Percentiles rank a stretch among this genome's conserved stretches.
Evolutionary conservation across 2,797 vertebrate genomes (phyloP).

Genomic region (Sardinella longiceps): DNA sequence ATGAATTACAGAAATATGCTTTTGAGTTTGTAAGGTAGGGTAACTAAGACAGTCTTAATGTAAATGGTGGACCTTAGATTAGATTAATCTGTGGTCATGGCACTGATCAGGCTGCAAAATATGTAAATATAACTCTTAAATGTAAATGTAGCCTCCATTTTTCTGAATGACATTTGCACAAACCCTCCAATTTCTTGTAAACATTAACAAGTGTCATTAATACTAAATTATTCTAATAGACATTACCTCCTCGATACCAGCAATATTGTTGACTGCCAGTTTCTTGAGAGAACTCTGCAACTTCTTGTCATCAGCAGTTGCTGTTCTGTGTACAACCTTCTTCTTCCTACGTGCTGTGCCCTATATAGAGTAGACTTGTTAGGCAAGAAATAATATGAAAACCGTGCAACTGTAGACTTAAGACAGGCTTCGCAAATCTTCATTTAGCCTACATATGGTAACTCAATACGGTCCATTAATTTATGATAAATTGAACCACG

Average conservation of each 20-base stretch:
- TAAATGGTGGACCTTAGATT: no score
- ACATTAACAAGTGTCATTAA: background rate
- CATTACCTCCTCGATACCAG: constrained; percentile 96
- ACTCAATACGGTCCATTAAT: background rate
- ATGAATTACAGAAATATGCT: background rate
- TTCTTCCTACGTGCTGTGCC: constrained; percentile 98
- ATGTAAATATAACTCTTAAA: no score
- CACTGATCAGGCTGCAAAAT: no score
- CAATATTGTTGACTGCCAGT: constrained; percentile 97
- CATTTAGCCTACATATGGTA: background rate
- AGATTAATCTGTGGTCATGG: no score
- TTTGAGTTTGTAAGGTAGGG: background rate
- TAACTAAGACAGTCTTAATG: no score
- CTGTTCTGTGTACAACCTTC: constrained; percentile 98
- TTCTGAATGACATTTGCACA: no score
- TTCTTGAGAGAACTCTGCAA: constrained; percentile 98
- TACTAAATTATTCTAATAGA: background rate
- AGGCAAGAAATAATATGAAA: background rate
- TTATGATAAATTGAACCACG: background rate
- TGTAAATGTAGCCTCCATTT: no score
- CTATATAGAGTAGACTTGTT: constrained; percentile 62
- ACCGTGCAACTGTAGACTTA: background rate
- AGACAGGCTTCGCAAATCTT: background rate
- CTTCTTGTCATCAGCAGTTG: constrained; percentile 98
- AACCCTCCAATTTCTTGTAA: no score